A percentile compares a stretch with the other conserved stretches of the same genome.
These are phyloP conservation scores for Pseudochromis fuscus DNA, from an alignment of 2,797 vertebrate species.

Conservation along the genomic window DNA sequence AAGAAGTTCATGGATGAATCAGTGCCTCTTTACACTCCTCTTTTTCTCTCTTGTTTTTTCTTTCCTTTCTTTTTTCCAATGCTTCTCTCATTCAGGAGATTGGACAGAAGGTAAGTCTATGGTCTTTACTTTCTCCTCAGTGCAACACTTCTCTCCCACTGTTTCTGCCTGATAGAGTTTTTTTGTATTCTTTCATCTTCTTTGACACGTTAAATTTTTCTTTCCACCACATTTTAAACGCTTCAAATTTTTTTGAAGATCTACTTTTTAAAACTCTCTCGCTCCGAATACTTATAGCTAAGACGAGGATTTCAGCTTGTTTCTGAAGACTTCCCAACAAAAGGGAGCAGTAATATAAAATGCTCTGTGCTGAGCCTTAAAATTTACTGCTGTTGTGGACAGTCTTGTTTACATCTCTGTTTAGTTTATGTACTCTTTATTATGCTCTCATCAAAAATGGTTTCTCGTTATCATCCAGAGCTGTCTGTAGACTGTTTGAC, in stretches of 20 bases:
- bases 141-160: conserved; percentile 1
- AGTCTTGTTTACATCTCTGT: conserved; percentile 12
- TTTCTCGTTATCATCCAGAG: background rate
- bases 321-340: conserved; percentile 33
- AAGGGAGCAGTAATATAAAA: conserved; percentile 4
- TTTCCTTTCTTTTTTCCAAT: conserved; percentile 52
- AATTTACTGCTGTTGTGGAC: background rate
- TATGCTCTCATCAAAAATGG: background rate
- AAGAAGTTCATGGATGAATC: conserved; percentile 72
- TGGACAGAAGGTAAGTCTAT: conserved; percentile 87
- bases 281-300: conserved; percentile 27
- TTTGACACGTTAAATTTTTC: conserved; percentile 36
- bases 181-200: conserved; percentile 32
- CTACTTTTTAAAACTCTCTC: background rate
- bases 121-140: conserved; percentile 36
- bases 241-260: background rate
- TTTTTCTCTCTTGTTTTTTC: conserved; percentile 25
- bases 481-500: background rate
- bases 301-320: conserved; percentile 18
- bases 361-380: background rate
- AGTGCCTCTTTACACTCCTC: conserved; percentile 43
- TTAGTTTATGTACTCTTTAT: background rate
- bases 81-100: conserved; percentile 87
- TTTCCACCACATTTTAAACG: conserved; percentile 8
- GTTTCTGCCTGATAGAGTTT: conserved; percentile 34